Base-by-base conservation (phyloP, 2,797 vertebrate species). In the Sylvilagus floridanus region DNA sequence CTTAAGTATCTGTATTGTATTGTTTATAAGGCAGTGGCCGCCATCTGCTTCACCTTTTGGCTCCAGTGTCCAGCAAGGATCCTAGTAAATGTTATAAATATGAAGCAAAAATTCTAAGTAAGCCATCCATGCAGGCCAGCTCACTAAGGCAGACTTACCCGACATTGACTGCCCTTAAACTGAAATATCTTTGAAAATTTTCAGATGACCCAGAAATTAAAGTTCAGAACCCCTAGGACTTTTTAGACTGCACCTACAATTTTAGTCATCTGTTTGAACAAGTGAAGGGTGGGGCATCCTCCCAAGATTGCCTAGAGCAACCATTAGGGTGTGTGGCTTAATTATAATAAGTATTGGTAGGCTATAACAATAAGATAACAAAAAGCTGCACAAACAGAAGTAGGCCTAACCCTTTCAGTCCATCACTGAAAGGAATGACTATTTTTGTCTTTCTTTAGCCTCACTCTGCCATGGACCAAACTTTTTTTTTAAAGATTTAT, bases 131-230 rank as follows among this genome's bases (percentile, higher is more conserved):
- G 76, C 1, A n/a, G 54, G 32, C 5, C n/a, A n/a, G 4, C 73
- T 65, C 42, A 30, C 57, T 30, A 24, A n/a, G 47, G 12, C 5
- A 89, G 69, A 71, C 17, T 32, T 28, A 30, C 21, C 21, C 13
- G 7, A 0, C 54, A 6, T 19, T 54, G n/a, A 42, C 8, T 1
- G 47, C 60, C 52, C 57, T 78, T 50, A 66, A 71, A 75, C 32
- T 35, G 28, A 68, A 22, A 2, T 28, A 32, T 22, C n/a, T 81
- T 83, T 35, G 22, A 90, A 62, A 21, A 13, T 65, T 62, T 78
- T 69, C 42, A n/a, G 47, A 37, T 68, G 63, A 79, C 54, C 35
- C 60, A 69, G 84, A 87, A 94, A 84, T 84, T 71, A 19, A 84
- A 84, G 86, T 69, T 77, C 65, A 78, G 73, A 94, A 83, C 84